Evolutionary conservation across 2,797 vertebrate genomes (phyloP), one percentile per base, ranked within the genome.

Genomic region (Enteromius trimaculatus): DNA sequence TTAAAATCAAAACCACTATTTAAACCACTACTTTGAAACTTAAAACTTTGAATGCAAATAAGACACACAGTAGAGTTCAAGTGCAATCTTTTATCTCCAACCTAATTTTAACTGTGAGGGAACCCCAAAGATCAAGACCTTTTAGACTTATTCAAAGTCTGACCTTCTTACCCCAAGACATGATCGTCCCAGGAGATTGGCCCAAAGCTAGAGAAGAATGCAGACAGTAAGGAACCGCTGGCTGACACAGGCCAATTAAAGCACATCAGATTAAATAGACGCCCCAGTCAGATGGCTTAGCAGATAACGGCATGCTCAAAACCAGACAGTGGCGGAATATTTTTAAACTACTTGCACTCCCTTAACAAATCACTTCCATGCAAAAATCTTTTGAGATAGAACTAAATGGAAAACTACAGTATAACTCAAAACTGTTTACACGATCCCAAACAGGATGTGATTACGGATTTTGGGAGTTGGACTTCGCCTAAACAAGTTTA

Each of bases 101-200:
- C 34, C 39, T 1, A 21, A 19, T 51, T 74, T 34, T 19, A 74
- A 16, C 53, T 10, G 55, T 29, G 26, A 39, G 21, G 23, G 53
- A 75, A n/a, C 7, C 23, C 14, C 31, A 21, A 66, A 82, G 23
- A 53, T 39, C n/a, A 76, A 55, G 47, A 81, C 21, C 21, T 69
- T 42, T 42, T 29, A 44, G n/a, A 44, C 7, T 8, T 62, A 74
- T 80, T 19, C 21, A 66, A 64, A 65, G 55, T 6, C 4, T 66
- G 26, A 16, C 17, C n/a, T 71, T 31, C 70, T 82, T 92, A 90
- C 89, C 88, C 89, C 90, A 91, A 87, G 91, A 79, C 31, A 64
- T 76, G 76, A 80, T 69, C 13, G 26, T 81, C 77, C 84, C 69
- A 49, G 64, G 17, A 76, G 68, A 82, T 49, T 79, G 47, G 37